Evolutionary conservation across 2,888 invertebrate species (phyloP), one percentile per base, ranked within the genome.

Genomic region (Calliphora vomitoria): DNA sequence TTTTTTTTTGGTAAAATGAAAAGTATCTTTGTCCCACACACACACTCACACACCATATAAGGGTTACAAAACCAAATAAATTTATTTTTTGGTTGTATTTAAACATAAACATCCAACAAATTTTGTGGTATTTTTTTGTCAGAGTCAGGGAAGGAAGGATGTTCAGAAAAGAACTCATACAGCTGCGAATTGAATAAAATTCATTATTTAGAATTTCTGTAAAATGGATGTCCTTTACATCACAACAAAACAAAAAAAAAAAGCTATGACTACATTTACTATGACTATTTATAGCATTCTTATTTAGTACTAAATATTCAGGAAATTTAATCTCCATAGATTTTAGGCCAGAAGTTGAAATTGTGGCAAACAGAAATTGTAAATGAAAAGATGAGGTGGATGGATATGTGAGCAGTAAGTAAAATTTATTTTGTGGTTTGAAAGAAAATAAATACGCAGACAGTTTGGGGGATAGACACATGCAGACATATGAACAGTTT

Each of bases 241-340:
- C n/a, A 62, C 15, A 13, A 15, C 3, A 25, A 60, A 60, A 6
- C 15, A 15, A 20, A 58, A 60, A 6, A 20, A 15, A 20, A 58
- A 18, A 47, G 11, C 68, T 41, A 31, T 55, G 31, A 55, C 18
- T 55, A 8, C 38, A 71, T 31, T 53, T n/a, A 13, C 10, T 66
- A 20, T 66, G 66, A 72, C 41, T 44, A 72, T 80, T 80, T 58
- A 50, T 72, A 72, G 47, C 72, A 60, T 72, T 58, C 50, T 31
- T 64, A 79, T 25, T 72, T 35, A 35, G 25, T 82, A 47, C 58
- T 76, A 64, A 81, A 79, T 82, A 76, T 82, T 41, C 85, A 76
- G 85, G 85, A 82, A 76, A 82, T 85, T 82, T 85, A 85, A 85
- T 85, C 81, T 82, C 47, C 55, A 71, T 82, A 76, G 76, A 50